Conservation (phyloP, 2,113 vertebrate species). For the Guaruba guarouba region DNA sequence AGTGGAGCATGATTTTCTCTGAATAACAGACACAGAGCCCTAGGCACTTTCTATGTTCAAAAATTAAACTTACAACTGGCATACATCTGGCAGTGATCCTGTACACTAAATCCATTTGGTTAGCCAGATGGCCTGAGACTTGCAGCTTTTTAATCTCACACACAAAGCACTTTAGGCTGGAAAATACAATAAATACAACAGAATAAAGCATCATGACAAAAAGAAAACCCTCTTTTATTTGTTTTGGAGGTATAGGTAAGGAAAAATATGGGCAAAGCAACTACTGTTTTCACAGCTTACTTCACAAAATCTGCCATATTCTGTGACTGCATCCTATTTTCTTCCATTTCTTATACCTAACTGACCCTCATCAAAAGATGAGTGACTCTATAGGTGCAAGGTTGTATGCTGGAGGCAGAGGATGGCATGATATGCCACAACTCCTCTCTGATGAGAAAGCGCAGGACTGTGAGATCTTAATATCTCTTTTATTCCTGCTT, state of each 20-base stretch:
- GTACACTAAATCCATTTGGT: constrained; percentile 80
- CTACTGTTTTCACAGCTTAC: constrained; percentile 2
- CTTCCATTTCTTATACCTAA: constrained; percentile 32
- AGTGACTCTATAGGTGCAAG: constrained; percentile 32
- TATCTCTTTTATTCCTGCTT: neutral
- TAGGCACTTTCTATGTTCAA: constrained; percentile 81
- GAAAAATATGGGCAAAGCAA: constrained; percentile 46
- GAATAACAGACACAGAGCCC: constrained; percentile 73
- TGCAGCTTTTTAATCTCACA: constrained; percentile 87
- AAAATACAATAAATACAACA: constrained; percentile 62
- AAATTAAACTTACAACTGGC: constrained; percentile 88
- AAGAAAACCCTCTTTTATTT: neutral
- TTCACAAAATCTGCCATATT: neutral
- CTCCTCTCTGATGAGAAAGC: constrained; percentile 10
- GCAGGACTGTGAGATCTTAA: neutral
- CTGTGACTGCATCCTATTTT: neutral
- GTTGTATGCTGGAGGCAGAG: neutral
- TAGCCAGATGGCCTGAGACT: constrained; percentile 86
- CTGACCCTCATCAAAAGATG: constrained; percentile 14
- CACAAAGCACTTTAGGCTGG: constrained; percentile 74
- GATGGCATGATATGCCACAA: neutral
- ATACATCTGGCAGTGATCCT: constrained; percentile 80
- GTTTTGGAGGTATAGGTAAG: constrained; percentile 6
- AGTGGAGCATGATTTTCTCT: constrained; percentile 45
- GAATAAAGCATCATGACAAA: constrained; percentile 64